Conservation (phyloP, 2,113 vertebrate species). For the Elachura formosa region DNA sequence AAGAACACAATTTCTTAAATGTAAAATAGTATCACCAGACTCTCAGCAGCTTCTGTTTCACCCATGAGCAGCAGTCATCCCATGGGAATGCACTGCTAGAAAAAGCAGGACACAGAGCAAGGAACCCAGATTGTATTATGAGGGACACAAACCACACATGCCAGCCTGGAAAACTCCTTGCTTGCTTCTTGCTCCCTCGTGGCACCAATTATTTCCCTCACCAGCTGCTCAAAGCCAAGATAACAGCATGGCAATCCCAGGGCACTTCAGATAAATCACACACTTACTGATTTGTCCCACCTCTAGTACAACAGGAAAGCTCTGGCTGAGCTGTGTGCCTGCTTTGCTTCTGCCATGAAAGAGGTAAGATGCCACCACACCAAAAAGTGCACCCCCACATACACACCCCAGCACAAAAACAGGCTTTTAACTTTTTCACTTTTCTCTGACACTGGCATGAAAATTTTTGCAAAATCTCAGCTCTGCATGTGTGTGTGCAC, state of each 20-base stretch:
- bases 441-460: not conserved
- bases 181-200: not conserved
- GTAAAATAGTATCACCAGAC: not conserved
- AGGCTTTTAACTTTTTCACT: not conserved
- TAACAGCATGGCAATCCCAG: not conserved
- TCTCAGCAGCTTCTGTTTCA: not conserved
- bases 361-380: not conserved
- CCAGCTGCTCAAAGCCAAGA: not conserved
- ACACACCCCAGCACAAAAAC: not conserved
- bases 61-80: accelerated
- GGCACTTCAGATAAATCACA: not conserved
- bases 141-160: not conserved
- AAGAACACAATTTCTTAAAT: not conserved
- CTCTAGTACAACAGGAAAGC: not conserved
- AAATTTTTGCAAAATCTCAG: not conserved
- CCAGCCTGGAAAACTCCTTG: not conserved
- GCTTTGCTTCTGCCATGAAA: not conserved
- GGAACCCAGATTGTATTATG: not conserved
- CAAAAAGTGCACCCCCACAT: not conserved
- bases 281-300: not conserved
- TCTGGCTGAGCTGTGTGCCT: not conserved
- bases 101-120: not conserved
- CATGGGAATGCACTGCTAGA: not conserved
- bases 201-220: not conserved
- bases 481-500: not conserved